These are phyloP conservation scores for Panzeria rudis DNA, from an alignment of 2,888 invertebrate genomes.

Conservation along the genomic window DNA sequence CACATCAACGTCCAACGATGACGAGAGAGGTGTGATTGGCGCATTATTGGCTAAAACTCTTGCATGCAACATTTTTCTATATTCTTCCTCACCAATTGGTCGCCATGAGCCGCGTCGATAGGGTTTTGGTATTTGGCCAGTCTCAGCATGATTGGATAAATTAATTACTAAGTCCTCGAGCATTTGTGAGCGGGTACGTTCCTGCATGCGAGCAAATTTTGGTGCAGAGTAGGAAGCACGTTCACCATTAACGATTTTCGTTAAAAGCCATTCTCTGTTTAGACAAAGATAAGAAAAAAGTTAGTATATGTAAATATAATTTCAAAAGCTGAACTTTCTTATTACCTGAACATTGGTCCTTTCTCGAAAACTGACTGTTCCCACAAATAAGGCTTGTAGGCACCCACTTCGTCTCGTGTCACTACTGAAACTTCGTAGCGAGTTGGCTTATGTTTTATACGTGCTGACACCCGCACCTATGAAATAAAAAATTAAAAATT, in stretches of 20 bases:
- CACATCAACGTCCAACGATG: constrained; percentile 76
- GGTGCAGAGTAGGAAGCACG: constrained; percentile 97
- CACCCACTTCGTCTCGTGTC: constrained; percentile 96
- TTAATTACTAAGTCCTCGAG: constrained; percentile 97
- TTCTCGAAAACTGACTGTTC: constrained; percentile 97
- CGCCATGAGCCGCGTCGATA: constrained; percentile 96
- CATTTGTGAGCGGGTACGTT: constrained; percentile 96
- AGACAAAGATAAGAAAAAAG: constrained; percentile 1
- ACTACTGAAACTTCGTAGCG: constrained; percentile 96
- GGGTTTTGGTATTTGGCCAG: constrained; percentile 97
- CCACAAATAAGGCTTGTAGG: constrained; percentile 97
- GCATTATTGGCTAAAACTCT: constrained; percentile 79
- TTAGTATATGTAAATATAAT: background rate
- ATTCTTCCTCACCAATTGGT: constrained; percentile 88
- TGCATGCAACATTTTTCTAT: constrained; percentile 82
- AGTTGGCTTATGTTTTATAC: constrained; percentile 93
- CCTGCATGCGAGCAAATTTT: constrained; percentile 97
- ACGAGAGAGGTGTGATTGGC: constrained; percentile 74
- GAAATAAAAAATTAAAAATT: background rate
- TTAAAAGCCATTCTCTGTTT: constrained; percentile 93
- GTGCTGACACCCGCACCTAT: constrained; percentile 93
- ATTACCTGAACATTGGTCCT: constrained; percentile 94
- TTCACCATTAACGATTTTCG: constrained; percentile 97
- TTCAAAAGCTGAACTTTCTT: constrained; percentile 34
- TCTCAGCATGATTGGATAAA: constrained; percentile 96